Percentiles rank a stretch among this genome's conserved stretches.
These are phyloP conservation scores for Thunnus albacares DNA, from an alignment of 2,797 vertebrate genomes.

Conservation along the genomic window DNA sequence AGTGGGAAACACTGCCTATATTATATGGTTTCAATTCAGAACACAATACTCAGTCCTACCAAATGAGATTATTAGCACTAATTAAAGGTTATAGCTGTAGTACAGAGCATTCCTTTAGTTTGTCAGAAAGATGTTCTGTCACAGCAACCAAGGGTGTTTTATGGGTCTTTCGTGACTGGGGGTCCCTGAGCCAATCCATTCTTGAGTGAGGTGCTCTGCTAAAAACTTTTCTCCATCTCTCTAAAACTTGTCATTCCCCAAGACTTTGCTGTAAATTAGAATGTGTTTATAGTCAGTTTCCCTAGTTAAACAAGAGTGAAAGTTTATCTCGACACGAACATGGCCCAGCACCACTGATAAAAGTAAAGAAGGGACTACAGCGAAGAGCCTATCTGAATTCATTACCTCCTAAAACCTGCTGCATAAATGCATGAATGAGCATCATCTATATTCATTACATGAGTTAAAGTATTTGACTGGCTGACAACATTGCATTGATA, in stretches of 20 bases:
- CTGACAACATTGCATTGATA: slow-evolving; percentile 40
- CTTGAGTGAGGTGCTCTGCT: no score
- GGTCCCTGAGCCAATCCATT: no score
- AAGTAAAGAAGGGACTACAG: not conserved
- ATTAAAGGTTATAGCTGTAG: no score
- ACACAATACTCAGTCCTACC: no score
- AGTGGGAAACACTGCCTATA: no score
- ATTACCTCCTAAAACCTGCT: slow-evolving; percentile 42
- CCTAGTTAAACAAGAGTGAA: slow-evolving; percentile 6
- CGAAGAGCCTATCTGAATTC: slow-evolving; percentile 13
- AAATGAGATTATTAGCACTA: no score
- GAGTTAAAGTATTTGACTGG: slow-evolving; percentile 38
- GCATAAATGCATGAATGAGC: slow-evolving; percentile 52
- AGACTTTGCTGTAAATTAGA: not conserved
- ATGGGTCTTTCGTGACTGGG: no score
- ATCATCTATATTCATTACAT: slow-evolving; percentile 58
- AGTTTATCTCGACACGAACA: slow-evolving; percentile 11
- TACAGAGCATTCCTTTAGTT: no score
- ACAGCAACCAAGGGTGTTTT: no score
- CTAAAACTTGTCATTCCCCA: not conserved
- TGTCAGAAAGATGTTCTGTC: no score
- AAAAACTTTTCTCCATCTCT: not conserved
- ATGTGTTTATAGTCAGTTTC: not conserved
- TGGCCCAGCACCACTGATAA: not conserved
- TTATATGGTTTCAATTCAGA: no score